Evolutionary conservation across 2,797 vertebrate species (phyloP).

Genomic region (Acridotheres tristis): DNA sequence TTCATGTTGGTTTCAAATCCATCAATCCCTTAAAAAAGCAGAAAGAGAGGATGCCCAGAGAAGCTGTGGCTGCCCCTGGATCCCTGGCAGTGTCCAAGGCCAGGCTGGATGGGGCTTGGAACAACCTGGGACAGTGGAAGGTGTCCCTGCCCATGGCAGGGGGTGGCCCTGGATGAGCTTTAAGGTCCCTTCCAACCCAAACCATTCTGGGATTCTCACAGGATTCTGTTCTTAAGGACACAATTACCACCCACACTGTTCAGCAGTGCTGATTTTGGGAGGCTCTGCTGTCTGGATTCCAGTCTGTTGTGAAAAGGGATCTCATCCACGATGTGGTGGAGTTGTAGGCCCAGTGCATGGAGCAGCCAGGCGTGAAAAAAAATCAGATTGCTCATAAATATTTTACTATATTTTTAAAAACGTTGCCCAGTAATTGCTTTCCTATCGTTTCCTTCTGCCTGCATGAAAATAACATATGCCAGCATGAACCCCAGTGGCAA

Average conservation of each 20-base stretch:
- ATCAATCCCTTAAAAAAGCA: neutral
- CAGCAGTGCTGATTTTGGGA: neutral
- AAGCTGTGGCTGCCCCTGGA: neutral
- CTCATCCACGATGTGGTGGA: neutral
- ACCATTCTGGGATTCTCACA: neutral
- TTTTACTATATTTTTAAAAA: neutral
- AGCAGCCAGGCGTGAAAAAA: neutral
- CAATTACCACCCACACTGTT: neutral
- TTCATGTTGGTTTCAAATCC: neutral
- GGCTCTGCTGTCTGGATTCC: neutral
- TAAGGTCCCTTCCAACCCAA: neutral
- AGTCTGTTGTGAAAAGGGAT: neutral
- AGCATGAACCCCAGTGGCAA: neutral
- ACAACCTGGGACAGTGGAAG: accelerated
- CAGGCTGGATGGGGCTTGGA: accelerated
- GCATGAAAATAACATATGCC: neutral
- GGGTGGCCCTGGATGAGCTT: neutral
- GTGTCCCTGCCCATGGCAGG: neutral
- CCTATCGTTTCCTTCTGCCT: neutral
- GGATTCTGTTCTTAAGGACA: neutral
- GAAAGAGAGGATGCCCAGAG: neutral
- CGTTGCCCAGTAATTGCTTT: neutral
- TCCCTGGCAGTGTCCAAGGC: neutral
- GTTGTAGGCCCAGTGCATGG: neutral
- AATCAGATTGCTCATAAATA: neutral